These are phyloP conservation scores for Cassiopea andromeda DNA, from an alignment of 30 jellyfish, hydroid and myxozoan genomes.

Conservation along the genomic window DNA sequence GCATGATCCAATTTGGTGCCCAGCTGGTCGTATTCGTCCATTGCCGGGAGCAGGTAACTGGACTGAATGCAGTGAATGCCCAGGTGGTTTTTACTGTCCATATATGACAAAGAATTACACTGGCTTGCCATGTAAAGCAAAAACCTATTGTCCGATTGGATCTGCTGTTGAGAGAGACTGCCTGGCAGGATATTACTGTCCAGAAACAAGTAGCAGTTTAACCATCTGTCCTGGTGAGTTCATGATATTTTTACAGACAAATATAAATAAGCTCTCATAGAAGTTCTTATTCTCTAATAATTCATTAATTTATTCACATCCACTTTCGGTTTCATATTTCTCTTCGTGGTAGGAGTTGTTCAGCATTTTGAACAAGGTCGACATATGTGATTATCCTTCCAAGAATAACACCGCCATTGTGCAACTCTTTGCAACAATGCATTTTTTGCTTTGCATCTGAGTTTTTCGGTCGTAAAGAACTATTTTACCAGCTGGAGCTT, in stretches of 20 bases:
- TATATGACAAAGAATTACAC: slow-evolving; percentile 77
- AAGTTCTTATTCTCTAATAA: not conserved
- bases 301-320: no score
- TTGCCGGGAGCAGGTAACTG: slow-evolving; percentile 78
- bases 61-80: slow-evolving; percentile 81
- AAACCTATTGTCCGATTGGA: slow-evolving; percentile 86
- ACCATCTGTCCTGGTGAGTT: slow-evolving; percentile 85
- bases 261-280: not conserved
- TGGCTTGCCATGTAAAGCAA: slow-evolving; percentile 92
- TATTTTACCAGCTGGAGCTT: no score
- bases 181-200: slow-evolving; percentile 96
- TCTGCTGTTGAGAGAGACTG: slow-evolving; percentile 85
- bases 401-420: no score
- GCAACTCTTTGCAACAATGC: no score
- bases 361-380: no score
- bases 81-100: slow-evolving; percentile 96
- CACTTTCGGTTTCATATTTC: no score
- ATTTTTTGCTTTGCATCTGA: no score
- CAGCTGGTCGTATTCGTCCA: slow-evolving; percentile 93
- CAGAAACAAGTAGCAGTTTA: slow-evolving; percentile 82
- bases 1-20: slow-evolving; percentile 93
- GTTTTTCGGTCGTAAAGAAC: no score
- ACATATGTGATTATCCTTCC: no score
- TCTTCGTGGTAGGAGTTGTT: no score
- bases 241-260: not conserved